Evolutionary conservation across 2,113 vertebrate genomes (phyloP).

Genomic region (Cranoglanis bouderius): DNA sequence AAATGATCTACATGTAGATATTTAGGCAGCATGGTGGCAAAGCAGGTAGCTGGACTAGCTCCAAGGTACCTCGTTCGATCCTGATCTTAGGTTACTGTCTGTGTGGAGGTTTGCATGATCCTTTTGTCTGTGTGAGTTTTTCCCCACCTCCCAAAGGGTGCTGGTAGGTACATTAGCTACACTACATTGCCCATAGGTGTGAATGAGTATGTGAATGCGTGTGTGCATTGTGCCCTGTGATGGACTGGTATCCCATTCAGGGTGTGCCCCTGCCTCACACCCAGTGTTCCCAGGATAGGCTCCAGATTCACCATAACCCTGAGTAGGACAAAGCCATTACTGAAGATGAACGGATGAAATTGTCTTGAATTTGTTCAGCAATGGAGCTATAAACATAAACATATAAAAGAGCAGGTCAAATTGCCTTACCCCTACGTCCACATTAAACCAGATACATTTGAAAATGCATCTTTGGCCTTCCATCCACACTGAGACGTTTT

Average conservation of each 20-base stretch:
- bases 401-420: slow-evolving; percentile 1
- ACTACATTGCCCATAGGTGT: background rate
- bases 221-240: background rate
- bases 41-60: background rate
- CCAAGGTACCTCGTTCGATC: background rate
- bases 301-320: background rate
- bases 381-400: slow-evolving; percentile 42
- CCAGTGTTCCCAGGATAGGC: background rate
- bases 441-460: no score
- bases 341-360: background rate
- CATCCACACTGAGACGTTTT: no score
- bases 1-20: background rate
- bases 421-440: background rate
- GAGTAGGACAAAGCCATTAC: background rate
- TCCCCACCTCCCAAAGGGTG: background rate
- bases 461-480: no score
- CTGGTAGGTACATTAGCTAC: background rate
- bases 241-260: background rate
- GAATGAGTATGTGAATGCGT: background rate
- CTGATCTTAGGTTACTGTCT: background rate
- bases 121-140: background rate
- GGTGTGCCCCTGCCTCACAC: background rate
- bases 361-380: background rate
- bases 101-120: background rate
- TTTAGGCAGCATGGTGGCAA: background rate